Evolutionary conservation across 2,797 vertebrate genomes (phyloP), one percentile per base, ranked within the genome.

Genomic region (Echiichthys vipera): DNA sequence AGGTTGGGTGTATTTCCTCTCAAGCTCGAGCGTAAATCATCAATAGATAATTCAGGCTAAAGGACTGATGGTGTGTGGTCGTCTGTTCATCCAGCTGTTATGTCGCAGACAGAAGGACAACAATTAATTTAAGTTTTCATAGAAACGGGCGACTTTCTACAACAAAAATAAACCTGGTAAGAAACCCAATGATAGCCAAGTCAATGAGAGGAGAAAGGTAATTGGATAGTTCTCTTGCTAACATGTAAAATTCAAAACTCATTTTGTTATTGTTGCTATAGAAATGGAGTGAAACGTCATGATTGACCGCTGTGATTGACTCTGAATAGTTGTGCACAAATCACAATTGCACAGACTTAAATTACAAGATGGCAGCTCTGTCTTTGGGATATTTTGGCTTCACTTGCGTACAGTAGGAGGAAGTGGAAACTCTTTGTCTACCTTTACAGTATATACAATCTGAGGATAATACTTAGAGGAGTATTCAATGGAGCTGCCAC

Each of bases 401-500:
- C n/a, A n/a, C n/a, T n/a, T n/a, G n/a, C n/a, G n/a, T n/a, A n/a
- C n/a, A n/a, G n/a, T n/a, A n/a, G n/a, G n/a, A n/a, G n/a, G n/a
- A n/a, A n/a, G n/a, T n/a, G n/a, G n/a, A n/a, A n/a, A n/a, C n/a
- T n/a, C n/a, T n/a, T n/a, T n/a, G n/a, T n/a, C n/a, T n/a, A n/a
- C n/a, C n/a, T n/a, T n/a, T n/a, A n/a, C n/a, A n/a, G n/a, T n/a
- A n/a, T n/a, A n/a, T n/a, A n/a, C n/a, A n/a, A n/a, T n/a, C n/a
- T n/a, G n/a, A n/a, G n/a, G n/a, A n/a, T n/a, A n/a, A n/a, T n/a
- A n/a, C n/a, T n/a, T n/a, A n/a, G n/a, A n/a, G n/a, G n/a, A n/a
- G 64, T 39, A 43, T 65, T 65, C 69, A 62, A 40, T 14, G 15
- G 5, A 22, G 64, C 34, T 67, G 72, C 46, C 57, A 59, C 20